Evolutionary conservation across 2,797 vertebrate species (phyloP).

Genomic region (Lerista edwardsae): DNA sequence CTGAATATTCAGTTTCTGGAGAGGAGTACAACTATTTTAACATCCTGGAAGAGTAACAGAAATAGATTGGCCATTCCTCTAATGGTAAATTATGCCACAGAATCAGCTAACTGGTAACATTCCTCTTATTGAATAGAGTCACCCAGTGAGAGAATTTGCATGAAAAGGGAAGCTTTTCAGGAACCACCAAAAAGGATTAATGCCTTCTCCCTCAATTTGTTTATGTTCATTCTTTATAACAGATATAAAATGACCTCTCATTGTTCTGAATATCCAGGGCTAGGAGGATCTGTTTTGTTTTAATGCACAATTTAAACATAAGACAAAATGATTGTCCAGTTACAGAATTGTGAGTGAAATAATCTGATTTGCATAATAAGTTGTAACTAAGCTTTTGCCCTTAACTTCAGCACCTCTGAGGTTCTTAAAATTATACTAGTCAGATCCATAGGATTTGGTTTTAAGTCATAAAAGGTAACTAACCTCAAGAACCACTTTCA

Average conservation of each 20-base stretch:
- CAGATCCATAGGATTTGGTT: conserved; percentile 19
- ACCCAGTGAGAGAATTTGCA: conserved; percentile 34
- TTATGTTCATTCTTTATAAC: conserved; percentile 42
- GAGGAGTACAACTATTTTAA: conserved; percentile 56
- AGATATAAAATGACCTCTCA: conserved; percentile 49
- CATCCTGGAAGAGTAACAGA: conserved; percentile 43
- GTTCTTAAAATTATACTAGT: conserved; percentile 13
- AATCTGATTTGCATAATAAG: conserved; percentile 49
- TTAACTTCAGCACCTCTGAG: not conserved
- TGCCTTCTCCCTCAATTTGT: conserved; percentile 53
- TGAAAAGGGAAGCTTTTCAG: conserved; percentile 54
- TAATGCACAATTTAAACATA: conserved; percentile 34
- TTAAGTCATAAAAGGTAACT: not conserved
- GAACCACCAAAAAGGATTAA: conserved; percentile 36
- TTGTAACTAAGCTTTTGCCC: conserved; percentile 27
- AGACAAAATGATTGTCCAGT: conserved; percentile 69
- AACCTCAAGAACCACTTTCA: not conserved
- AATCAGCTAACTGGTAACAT: conserved; percentile 48
- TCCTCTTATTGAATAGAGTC: conserved; percentile 19
- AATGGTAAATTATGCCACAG: conserved; percentile 32
- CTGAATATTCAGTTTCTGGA: conserved; percentile 70
- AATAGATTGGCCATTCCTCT: conserved; percentile 43
- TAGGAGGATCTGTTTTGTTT: conserved; percentile 56
- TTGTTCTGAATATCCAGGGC: conserved; percentile 54
- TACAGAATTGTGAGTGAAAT: conserved; percentile 59